Evolutionary conservation across 2,888 invertebrate genomes (phyloP).

Genomic region (Poecilobothrus nobilitatus): DNA sequence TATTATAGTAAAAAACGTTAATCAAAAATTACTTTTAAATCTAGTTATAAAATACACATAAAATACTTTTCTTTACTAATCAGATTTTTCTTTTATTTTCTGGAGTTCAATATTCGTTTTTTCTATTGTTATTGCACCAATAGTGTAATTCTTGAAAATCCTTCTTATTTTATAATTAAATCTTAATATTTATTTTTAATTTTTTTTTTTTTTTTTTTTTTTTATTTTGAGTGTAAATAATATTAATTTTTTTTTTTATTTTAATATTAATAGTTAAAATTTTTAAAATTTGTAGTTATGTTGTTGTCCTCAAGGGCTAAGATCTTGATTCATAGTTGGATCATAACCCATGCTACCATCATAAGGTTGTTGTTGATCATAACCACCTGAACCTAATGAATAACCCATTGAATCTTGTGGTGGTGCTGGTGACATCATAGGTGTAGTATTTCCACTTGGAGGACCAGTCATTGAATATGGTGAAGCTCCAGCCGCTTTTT

Average conservation of each 20-base stretch:
- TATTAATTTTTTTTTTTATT: not conserved
- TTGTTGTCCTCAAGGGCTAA: constrained; percentile 52
- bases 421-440: constrained; percentile 91
- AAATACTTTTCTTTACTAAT: not conserved
- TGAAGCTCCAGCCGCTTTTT: constrained; percentile 89
- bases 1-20: not conserved
- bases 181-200: too few relatives aligned
- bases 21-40: not conserved
- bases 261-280: constrained; percentile 2
- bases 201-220: not conserved
- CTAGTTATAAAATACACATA: not conserved
- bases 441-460: constrained; percentile 83
- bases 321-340: constrained; percentile 78
- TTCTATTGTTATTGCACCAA: not conserved
- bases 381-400: constrained; percentile 84
- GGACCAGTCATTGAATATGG: constrained; percentile 82
- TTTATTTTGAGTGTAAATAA: not conserved
- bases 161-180: not conserved
- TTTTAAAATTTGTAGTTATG: constrained; percentile 30
- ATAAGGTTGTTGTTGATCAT: constrained; percentile 80
- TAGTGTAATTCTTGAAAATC: not conserved
- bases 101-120: not conserved
- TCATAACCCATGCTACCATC: constrained; percentile 88
- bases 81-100: not conserved
- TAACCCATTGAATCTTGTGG: constrained; percentile 90